phyloP scores from a whole-genome alignment of 37 sponge, comb jelly and placozoan genomes.

The Chondrilla cf. caribensis region DNA sequence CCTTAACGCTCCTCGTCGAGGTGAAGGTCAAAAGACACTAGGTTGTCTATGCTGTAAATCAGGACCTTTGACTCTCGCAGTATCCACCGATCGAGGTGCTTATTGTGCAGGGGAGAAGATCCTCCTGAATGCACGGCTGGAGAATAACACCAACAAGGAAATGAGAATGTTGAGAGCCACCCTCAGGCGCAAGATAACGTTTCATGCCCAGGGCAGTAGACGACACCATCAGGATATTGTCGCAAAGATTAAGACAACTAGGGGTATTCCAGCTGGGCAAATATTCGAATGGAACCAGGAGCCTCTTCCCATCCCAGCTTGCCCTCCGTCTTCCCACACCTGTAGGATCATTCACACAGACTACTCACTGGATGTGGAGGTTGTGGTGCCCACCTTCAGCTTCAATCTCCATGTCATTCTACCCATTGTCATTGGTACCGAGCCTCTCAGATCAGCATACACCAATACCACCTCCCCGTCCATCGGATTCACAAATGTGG shows the following conservation, averaged over 20 bases:
- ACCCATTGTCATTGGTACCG: background rate
- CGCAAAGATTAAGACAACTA: background rate
- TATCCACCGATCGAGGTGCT: slow-evolving; percentile 36
- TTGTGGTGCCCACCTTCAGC: background rate
- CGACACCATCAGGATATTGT: background rate
- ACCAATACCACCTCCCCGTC: background rate
- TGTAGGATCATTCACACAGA: background rate
- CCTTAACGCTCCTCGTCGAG: background rate
- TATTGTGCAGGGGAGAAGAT: slow-evolving; percentile 52
- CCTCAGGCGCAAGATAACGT: background rate
- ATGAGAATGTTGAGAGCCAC: slow-evolving; percentile 33
- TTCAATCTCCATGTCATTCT: background rate
- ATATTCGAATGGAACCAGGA: no score
- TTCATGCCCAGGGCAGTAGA: slow-evolving; percentile 30
- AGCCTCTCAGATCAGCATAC: background rate
- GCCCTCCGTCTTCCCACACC: no score
- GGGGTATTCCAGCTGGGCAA: no score
- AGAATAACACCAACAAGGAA: slow-evolving; percentile 38
- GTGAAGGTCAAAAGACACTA: slow-evolving; percentile 43
- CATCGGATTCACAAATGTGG: background rate
- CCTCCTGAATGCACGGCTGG: slow-evolving; percentile 25
- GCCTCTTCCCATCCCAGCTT: no score
- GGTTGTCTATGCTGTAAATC: slow-evolving; percentile 70
- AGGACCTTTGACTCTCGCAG: slow-evolving; percentile 46
- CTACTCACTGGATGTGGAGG: background rate